Percentiles rank a stretch among this genome's conserved stretches.
Conservation (phyloP, 2,113 vertebrate species). For the Boulengeromyrus knoepffleri region DNA sequence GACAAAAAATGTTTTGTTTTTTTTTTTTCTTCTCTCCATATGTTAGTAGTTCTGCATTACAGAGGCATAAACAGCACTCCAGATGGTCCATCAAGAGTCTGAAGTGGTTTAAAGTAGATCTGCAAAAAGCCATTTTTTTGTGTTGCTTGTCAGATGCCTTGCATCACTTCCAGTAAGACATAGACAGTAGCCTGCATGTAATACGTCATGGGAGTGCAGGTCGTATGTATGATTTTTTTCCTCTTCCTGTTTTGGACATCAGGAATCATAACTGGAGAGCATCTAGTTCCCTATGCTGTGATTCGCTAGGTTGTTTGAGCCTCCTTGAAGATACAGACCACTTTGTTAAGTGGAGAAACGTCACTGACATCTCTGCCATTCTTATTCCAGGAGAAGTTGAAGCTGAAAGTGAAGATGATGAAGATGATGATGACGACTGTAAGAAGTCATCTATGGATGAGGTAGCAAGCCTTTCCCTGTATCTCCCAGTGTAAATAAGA, state of each 20-base stretch:
- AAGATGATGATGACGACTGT: constrained; percentile 87
- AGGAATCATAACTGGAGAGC: background rate
- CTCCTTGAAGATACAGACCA: background rate
- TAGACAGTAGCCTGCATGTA: background rate
- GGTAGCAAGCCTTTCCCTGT: constrained; percentile 54
- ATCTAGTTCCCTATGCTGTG: background rate
- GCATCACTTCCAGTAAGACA: background rate
- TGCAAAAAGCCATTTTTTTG: background rate
- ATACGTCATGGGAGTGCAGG: background rate
- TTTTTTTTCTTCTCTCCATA: background rate
- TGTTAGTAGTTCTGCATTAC: background rate
- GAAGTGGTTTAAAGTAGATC: background rate
- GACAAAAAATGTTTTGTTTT: background rate
- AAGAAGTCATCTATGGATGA: constrained; percentile 97
- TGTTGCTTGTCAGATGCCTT: background rate
- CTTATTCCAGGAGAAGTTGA: constrained; percentile 76
- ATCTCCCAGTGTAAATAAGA: background rate
- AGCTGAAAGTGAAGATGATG: constrained; percentile 87
- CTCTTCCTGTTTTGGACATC: background rate
- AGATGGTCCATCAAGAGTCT: background rate
- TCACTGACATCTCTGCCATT: background rate
- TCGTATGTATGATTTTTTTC: background rate
- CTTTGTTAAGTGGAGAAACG: background rate
- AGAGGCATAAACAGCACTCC: background rate
- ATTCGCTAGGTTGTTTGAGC: background rate